phyloP scores from a whole-genome alignment of 2,113 vertebrate genomes.

The Brachyistius frenatus region DNA sequence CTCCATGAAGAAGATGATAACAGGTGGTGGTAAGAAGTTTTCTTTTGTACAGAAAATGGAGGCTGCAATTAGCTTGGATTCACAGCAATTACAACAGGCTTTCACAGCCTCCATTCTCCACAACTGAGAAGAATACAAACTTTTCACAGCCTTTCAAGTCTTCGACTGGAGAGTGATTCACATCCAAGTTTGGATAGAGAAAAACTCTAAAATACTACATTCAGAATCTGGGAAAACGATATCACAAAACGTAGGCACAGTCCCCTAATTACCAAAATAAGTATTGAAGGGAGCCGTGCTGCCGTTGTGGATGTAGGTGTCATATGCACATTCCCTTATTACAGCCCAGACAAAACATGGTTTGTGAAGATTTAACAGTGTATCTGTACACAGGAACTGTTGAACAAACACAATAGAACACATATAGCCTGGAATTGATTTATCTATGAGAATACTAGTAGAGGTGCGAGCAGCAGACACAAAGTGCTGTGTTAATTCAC shows the following conservation, averaged over 20 bases:
- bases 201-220: background rate
- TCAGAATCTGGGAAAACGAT: background rate
- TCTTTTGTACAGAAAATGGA: background rate
- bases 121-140: background rate
- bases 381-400: constrained; percentile 11
- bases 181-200: background rate
- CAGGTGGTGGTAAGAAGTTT: background rate
- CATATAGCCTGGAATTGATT: constrained; percentile 48
- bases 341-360: background rate
- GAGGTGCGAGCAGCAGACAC: constrained; percentile 49
- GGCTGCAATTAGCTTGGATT: background rate
- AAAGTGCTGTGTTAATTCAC: constrained; percentile 67
- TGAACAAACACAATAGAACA: constrained; percentile 44
- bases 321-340: background rate
- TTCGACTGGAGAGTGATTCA: background rate
- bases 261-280: background rate
- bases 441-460: constrained; percentile 36
- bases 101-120: background rate
- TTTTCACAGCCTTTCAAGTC: background rate
- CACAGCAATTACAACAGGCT: background rate
- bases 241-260: background rate
- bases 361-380: constrained; percentile 11
- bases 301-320: background rate
- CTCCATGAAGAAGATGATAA: background rate
- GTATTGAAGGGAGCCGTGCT: background rate